A percentile compares a stretch with the other conserved stretches of the same genome.
Conservation (phyloP, 2,113 vertebrate species). For the crab-eating macaque (Macaca fascicularis) region T2T-MFA8v1.1 NC_088380.1:178366501-178367000, state of each 20-base stretch:
- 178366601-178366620: slow-evolving; percentile 13
- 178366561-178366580: background rate
- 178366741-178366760: background rate
- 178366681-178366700: rapidly evolving
- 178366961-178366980: too few relatives aligned
- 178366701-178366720: background rate
- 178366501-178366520: slow-evolving; percentile 75
- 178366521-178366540: slow-evolving; percentile 62
- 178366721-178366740: background rate
- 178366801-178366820: background rate
- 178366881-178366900: background rate
- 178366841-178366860: background rate
- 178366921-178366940: background rate
- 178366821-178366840: background rate
- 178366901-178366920: too few relatives aligned
- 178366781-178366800: background rate
- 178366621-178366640: rapidly evolving
- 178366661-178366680: rapidly evolving
- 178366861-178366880: background rate
- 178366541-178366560: slow-evolving; percentile 57
- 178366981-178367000: background rate
- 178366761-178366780: background rate
- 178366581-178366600: background rate
- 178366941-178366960: background rate
- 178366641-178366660: background rate